Percentiles rank a stretch among this genome's conserved stretches.
Conservation (phyloP, 2,113 vertebrate genomes). For the Himantopus leucocephalus region DNA sequence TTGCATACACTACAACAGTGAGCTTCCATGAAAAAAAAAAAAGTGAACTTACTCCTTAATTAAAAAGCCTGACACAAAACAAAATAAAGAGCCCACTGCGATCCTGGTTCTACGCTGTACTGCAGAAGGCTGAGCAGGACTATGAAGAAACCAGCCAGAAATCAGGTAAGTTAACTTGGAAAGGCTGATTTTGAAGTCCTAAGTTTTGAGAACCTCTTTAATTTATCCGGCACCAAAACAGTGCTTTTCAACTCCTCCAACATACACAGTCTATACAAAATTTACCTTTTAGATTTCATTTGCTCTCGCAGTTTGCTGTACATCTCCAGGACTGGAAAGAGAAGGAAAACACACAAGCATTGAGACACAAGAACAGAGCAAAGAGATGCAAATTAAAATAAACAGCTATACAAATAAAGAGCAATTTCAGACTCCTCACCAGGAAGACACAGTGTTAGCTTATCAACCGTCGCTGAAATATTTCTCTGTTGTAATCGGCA, state of each 20-base stretch:
- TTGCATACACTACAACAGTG: fast-evolving
- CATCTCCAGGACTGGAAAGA: conserved; percentile 92
- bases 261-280: fast-evolving
- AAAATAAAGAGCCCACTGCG: background rate
- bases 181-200: background rate
- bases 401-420: background rate
- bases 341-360: background rate
- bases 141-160: background rate
- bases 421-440: conserved; percentile 73
- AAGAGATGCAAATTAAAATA: background rate
- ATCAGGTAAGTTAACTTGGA: fast-evolving
- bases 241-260: background rate
- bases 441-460: conserved; percentile 90
- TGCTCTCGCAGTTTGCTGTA: conserved; percentile 95
- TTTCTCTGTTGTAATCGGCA: conserved; percentile 96
- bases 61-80: background rate
- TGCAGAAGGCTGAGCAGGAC: background rate
- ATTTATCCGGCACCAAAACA: background rate
- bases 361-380: background rate
- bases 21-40: background rate
- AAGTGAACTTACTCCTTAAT: background rate
- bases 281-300: conserved; percentile 94
- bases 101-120: background rate
- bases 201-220: background rate
- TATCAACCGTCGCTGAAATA: conserved; percentile 92